Conservation (phyloP, 1,140 invertebrate species). For the Bicyclus anynana region DNA sequence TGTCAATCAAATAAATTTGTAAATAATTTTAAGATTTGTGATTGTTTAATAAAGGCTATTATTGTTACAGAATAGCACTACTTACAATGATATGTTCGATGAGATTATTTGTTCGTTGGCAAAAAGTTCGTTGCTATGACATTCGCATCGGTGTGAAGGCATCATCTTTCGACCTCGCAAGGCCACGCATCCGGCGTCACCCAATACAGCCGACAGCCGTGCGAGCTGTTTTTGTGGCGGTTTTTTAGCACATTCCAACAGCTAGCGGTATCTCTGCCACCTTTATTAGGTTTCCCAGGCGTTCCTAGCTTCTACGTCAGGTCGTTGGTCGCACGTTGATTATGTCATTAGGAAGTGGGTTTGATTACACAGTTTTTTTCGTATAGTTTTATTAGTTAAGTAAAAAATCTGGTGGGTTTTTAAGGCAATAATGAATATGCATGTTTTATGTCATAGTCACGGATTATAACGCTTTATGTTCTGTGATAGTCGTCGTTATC, state of each 20-base stretch:
- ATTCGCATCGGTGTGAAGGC: constrained; percentile 34
- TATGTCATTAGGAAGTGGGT: background rate
- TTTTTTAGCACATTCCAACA: constrained; percentile 32
- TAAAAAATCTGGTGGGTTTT: too few relatives aligned
- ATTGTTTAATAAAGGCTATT: too few relatives aligned
- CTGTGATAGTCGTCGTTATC: too few relatives aligned
- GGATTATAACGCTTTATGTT: too few relatives aligned
- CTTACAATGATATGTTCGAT: too few relatives aligned
- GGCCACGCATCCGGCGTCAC: constrained; percentile 43
- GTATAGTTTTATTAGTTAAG: background rate
- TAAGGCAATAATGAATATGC: too few relatives aligned
- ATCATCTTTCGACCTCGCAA: constrained; percentile 42
- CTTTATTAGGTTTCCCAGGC: constrained; percentile 11
- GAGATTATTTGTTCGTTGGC: too few relatives aligned
- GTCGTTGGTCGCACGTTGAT: background rate
- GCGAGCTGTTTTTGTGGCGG: constrained; percentile 18
- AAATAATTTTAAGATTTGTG: too few relatives aligned
- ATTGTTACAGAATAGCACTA: too few relatives aligned
- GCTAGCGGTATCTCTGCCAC: constrained; percentile 27
- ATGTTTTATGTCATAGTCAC: too few relatives aligned
- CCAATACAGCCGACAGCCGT: constrained; percentile 32
- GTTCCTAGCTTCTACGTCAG: background rate
- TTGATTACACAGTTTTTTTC: too few relatives aligned
- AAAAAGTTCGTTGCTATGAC: background rate
- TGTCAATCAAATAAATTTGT: too few relatives aligned